Evolutionary conservation across 2,797 vertebrate species (phyloP).

Genomic region (Gila robusta): DNA sequence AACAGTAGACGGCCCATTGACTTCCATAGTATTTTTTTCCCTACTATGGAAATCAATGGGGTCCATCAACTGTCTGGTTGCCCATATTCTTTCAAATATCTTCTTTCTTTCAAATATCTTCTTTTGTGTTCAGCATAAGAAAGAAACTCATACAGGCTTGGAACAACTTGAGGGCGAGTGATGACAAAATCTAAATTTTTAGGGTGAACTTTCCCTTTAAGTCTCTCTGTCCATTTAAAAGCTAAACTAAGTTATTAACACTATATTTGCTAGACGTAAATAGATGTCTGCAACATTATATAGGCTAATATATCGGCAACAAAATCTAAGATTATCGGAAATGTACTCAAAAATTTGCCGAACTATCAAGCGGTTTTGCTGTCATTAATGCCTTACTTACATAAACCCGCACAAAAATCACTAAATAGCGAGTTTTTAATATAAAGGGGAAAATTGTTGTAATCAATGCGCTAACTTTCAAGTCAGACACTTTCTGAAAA

Average conservation of each 20-base stretch:
- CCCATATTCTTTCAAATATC: too few species aligned
- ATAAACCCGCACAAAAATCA: neutral
- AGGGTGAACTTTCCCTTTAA: too few species aligned
- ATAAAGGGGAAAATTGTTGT: neutral
- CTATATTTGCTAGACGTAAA: neutral
- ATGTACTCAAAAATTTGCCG: neutral
- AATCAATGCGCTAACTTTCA: neutral
- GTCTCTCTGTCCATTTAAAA: neutral
- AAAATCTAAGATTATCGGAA: neutral
- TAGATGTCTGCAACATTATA: neutral
- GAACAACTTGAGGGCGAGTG: too few species aligned
- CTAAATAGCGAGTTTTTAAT: neutral
- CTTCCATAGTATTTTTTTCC: too few species aligned
- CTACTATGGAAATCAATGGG: too few species aligned
- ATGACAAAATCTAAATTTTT: too few species aligned
- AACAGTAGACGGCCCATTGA: too few species aligned
- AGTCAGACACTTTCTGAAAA: neutral
- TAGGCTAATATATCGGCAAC: neutral
- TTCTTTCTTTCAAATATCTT: too few species aligned
- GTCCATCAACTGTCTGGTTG: too few species aligned
- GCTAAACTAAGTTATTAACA: too few species aligned
- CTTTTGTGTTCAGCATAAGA: too few species aligned
- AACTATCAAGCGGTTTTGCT: slow-evolving; percentile 3
- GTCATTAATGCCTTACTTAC: neutral
- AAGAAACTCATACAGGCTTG: too few species aligned